Evolutionary conservation across 2,888 invertebrate species (phyloP).

Genomic region (Cheilosia scutellata): DNA sequence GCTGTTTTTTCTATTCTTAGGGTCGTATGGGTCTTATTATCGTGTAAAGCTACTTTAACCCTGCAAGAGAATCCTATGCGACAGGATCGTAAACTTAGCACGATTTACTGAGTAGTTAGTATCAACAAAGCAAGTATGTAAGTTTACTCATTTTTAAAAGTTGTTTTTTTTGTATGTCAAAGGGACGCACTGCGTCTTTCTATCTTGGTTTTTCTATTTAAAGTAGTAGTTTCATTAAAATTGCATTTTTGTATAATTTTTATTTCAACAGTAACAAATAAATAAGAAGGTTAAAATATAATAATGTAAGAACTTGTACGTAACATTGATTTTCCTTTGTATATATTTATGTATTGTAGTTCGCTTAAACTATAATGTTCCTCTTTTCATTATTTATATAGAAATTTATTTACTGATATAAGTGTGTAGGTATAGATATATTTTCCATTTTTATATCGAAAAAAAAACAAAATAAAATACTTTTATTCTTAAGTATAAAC

Average conservation of each 20-base stretch:
- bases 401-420: constrained; percentile 52
- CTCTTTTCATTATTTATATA: constrained; percentile 48
- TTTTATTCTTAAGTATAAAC: constrained; percentile 48
- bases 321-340: constrained; percentile 60
- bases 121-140: too few relatives aligned
- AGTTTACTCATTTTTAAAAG: too few relatives aligned
- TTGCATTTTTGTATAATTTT: constrained; percentile 57
- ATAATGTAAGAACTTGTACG: constrained; percentile 71
- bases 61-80: too few relatives aligned
- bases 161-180: not conserved
- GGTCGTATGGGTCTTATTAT: too few relatives aligned
- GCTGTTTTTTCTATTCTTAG: too few relatives aligned
- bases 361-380: constrained; percentile 45
- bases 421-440: not conserved
- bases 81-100: too few relatives aligned
- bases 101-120: too few relatives aligned
- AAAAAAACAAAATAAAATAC: not conserved
- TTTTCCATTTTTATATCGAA: constrained; percentile 13
- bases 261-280: constrained; percentile 76
- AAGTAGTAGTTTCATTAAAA: constrained; percentile 17
- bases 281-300: constrained; percentile 68
- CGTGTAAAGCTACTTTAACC: too few relatives aligned
- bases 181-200: not conserved
- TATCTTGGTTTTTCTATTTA: not conserved
- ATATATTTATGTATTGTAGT: constrained; percentile 36